Conservation (phyloP, 2,113 vertebrate species). For the Ammodytes dubius region DNA sequence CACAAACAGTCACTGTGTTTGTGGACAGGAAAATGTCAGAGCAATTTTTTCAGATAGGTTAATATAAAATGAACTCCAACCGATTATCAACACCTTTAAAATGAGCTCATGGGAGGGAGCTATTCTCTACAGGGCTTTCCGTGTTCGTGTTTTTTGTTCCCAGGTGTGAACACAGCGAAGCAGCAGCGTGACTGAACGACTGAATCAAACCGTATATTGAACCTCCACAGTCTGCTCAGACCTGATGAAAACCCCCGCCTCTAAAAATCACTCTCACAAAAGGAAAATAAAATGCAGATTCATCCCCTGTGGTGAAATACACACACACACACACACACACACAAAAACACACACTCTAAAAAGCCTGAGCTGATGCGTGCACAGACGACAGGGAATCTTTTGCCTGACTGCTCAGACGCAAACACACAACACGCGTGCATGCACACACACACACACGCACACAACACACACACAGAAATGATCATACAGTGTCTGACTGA, state of each 20-base stretch:
- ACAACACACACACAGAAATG: neutral
- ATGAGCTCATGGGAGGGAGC: neutral
- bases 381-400: constrained; percentile 47
- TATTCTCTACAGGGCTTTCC: neutral
- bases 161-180: constrained; percentile 38
- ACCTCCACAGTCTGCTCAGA: constrained; percentile 40
- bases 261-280: constrained; percentile 50
- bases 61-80: constrained; percentile 8
- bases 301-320: constrained; percentile 30
- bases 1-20: neutral
- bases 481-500: neutral
- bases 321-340: constrained; percentile 28
- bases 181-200: constrained; percentile 42
- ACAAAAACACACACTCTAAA: constrained; percentile 25
- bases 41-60: constrained; percentile 3
- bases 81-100: neutral
- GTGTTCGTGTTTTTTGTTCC: constrained; percentile 10
- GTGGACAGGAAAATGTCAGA: neutral
- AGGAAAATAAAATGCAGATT: constrained; percentile 45
- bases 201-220: constrained; percentile 43
- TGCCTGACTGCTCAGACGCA: constrained; percentile 52
- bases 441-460: constrained; percentile 12
- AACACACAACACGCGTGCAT: constrained; percentile 15
- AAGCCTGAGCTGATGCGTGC: constrained; percentile 47
- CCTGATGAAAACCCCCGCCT: constrained; percentile 29